Base-by-base conservation (phyloP, 1,140 invertebrate species). In the Hylaeus volcanicus region DNA sequence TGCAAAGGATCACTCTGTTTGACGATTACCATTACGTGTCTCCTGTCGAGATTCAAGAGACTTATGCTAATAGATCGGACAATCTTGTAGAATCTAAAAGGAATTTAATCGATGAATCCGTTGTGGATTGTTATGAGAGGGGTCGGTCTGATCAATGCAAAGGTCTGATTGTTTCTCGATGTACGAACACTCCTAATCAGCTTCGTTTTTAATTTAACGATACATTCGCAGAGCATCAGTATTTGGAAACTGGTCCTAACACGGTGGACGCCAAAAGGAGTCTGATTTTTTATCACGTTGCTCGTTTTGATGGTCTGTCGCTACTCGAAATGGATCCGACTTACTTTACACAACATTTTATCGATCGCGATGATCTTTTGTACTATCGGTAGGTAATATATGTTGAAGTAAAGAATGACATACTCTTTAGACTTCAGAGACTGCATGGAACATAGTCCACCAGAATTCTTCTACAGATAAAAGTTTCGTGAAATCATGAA, bases 51-150 rank as follows among this genome's bases (percentile, higher is more conserved):
- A 93, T 95, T 43, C 95, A 96, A 64, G 96, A 98, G 88, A 95
- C 94, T 89, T 98, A 95, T 91, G 91, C 94, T 61, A 95, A 98
- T 83, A 94, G 97, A 58, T 91, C 90, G 0, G 97, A 98, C 88
- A 94, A 94, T 83, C 93, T 98, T 85, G 81, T 93, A 2, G 94
- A 94, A 81, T 92, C 95, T 1, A 94, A 94, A 48, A 95, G 94
- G 64, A 94, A 96, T 88, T 93, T 96, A 14, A 88, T 93, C 51
- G 95, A 93, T 0, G 93, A 94, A 37, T 89, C 93, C 71, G 90
- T 95, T 2, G 93, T 93, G 5, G 97, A 98, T 92, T 94, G 92
- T 69, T 98, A 97, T 87, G 83, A 89, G 1, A 94, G 94, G 71
- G 97, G 97, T 1, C 93, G 96, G 60, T 92, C 92, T 6, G 96